phyloP scores from a whole-genome alignment of 2,113 vertebrate species.

The Sander lucioperca region DNA sequence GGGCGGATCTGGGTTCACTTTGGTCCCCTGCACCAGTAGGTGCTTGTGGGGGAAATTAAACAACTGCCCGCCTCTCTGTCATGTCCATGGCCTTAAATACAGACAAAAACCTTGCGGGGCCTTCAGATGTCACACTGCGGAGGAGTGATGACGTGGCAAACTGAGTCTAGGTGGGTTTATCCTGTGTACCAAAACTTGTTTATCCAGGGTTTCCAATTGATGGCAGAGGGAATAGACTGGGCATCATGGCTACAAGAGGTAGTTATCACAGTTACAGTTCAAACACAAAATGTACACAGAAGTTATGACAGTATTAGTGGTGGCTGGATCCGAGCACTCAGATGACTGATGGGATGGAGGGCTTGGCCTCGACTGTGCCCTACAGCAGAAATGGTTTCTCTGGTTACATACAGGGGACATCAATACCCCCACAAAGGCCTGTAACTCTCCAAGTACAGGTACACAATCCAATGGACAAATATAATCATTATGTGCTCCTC shows the following conservation, averaged over 20 bases:
- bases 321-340: constrained; percentile 56
- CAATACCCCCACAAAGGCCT: constrained; percentile 72
- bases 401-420: constrained; percentile 76
- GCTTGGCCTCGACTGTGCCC: constrained; percentile 62
- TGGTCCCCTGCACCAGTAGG: constrained; percentile 46
- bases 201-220: constrained; percentile 57
- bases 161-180: constrained; percentile 45
- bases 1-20: constrained; percentile 58
- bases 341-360: constrained; percentile 70
- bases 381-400: constrained; percentile 74
- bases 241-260: constrained; percentile 31
- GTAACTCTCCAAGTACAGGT: constrained; percentile 67
- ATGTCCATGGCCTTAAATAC: constrained; percentile 51
- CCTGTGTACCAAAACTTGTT: constrained; percentile 25
- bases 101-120: constrained; percentile 40
- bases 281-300: constrained; percentile 64
- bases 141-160: constrained; percentile 51
- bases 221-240: constrained; percentile 34
- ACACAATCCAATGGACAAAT: constrained; percentile 69
- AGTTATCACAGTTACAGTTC: constrained; percentile 66
- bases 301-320: constrained; percentile 68
- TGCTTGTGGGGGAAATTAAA: constrained; percentile 49
- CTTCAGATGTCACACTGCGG: constrained; percentile 47
- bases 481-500: constrained; percentile 66
- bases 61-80: constrained; percentile 56